Evolutionary conservation across 2,888 invertebrate genomes (phyloP), one percentile per base, ranked within the genome.

Genomic region (Polymixis flavicincta): DNA sequence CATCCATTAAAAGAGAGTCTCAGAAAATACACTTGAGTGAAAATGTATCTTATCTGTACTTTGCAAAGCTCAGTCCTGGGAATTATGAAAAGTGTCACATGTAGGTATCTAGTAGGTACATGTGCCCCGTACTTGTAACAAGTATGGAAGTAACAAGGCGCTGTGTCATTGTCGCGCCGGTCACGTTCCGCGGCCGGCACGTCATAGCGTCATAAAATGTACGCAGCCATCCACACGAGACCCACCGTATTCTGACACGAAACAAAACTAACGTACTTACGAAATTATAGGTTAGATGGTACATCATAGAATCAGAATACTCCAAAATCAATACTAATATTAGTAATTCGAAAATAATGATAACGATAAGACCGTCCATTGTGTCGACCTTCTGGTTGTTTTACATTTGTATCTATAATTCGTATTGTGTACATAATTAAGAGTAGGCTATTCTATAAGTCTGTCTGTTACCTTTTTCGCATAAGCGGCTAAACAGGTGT

Each of bases 141-240:
- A 86, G 82, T 64, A 85, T 79, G 84, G 86, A 82, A 89, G 89
- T 90, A 90, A 90, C 90, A 89, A 92, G 92, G 81, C 74, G 69
- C 75, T 78, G 81, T 78, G 69, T 68, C 68, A 45, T 94, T 92
- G 90, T 88, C 83, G 92, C 80, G 74, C 92, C 42, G 81, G 93
- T 92, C 95, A 95, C 95, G 94, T 94, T 85, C 67, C 77, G 59
- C 70, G 60, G 52, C 37, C 80, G 85, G 87, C 90, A 91, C 88
- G 90, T 63, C 57, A 74, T n/a, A 86, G 86, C 89, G 89, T 87
- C 92, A 92, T 94, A 92, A 94, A 94, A 94, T 93, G 90, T 91
- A 94, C 94, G 91, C 93, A 94, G 92, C 93, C 92, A 91, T 87
- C 88, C 88, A 86, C 86, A 87, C 86, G 87, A 90, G 71, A 82